Evolutionary conservation across 2,797 vertebrate species (phyloP), one percentile per base, ranked within the genome.

Genomic region (Sciaenops ocellatus): DNA sequence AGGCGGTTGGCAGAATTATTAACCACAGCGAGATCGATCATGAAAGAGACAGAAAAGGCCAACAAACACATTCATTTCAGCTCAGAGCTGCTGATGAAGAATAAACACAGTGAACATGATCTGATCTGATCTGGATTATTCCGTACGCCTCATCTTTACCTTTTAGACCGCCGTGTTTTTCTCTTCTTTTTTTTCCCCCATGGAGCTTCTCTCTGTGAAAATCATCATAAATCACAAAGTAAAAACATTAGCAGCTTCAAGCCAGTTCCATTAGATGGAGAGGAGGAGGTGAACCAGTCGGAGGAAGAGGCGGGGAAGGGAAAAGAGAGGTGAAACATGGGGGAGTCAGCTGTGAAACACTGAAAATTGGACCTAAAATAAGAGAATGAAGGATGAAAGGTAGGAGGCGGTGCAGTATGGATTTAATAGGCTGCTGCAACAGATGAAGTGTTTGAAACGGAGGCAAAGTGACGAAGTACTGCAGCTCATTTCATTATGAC

Each of bases 291-390:
- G 73, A 64, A 34, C 12, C 44, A n/a, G 66, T 38, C 41, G 67
- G 76, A 75, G 66, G 66, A 78, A 38, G 78, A 68, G 67, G 76
- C 34, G 41, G 52, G n/a, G 69, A 42, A 55, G 78, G 60, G 63
- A 71, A 71, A 54, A 64, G 62, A 63, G 73, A 89, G 82, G 85
- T 85, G 84, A 85, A 83, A 73, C 69, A 78, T 73, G 85, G 73
- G 64, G 83, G 80, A 84, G 83, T 89, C 73, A 69, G 73, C 83
- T 44, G 81, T 65, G 76, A 84, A 61, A 76, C 76, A 68, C 73
- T 75, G 81, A 48, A 73, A 67, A 59, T 52, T 56, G 54, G 55
- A 71, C 34, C 38, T 64, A 26, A 80, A 79, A 69, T 20, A 42
- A 52, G 68, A 82, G 59, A 62, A 47, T 41, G 41, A 80, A 46